Percentiles rank a stretch among this genome's conserved stretches.
Conservation (phyloP, 2,113 vertebrate genomes). For the Corythoichthys intestinalis region DNA sequence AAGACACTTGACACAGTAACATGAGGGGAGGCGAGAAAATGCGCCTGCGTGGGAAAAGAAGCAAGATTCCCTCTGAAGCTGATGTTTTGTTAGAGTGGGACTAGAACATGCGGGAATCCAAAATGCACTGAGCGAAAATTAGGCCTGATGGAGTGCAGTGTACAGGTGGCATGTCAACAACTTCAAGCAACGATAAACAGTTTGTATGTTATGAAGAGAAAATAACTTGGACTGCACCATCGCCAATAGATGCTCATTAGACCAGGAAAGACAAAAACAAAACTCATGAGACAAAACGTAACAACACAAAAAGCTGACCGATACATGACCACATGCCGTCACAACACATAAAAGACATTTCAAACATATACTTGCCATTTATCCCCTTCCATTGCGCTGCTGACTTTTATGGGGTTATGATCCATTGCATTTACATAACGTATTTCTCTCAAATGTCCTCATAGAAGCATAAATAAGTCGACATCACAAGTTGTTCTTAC, state of each 20-base stretch:
- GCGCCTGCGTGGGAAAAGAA: constrained; percentile 42
- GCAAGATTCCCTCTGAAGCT: constrained; percentile 65
- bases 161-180: constrained; percentile 48
- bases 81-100: constrained; percentile 48
- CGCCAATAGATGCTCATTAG: constrained; percentile 53
- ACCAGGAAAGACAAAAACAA: not conserved
- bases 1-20: constrained; percentile 42
- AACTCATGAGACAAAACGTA: not conserved
- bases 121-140: constrained; percentile 26
- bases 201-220: constrained; percentile 24
- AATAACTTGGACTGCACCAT: constrained; percentile 6
- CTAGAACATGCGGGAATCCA: constrained; percentile 74
- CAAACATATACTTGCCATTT: constrained; percentile 81
- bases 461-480: not conserved
- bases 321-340: constrained; percentile 75
- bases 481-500: constrained; percentile 68
- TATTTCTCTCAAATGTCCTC: not conserved
- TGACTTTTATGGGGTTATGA: constrained; percentile 51
- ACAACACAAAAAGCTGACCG: not conserved
- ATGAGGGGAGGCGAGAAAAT: constrained; percentile 42
- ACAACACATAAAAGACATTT: constrained; percentile 57
- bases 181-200: constrained; percentile 46
- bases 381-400: constrained; percentile 71
- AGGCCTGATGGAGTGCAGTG: constrained; percentile 26
- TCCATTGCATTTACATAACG: constrained; percentile 30